Evolutionary conservation across 2,888 invertebrate genomes (phyloP).

Genomic region (Lepidochrysops patricia): DNA sequence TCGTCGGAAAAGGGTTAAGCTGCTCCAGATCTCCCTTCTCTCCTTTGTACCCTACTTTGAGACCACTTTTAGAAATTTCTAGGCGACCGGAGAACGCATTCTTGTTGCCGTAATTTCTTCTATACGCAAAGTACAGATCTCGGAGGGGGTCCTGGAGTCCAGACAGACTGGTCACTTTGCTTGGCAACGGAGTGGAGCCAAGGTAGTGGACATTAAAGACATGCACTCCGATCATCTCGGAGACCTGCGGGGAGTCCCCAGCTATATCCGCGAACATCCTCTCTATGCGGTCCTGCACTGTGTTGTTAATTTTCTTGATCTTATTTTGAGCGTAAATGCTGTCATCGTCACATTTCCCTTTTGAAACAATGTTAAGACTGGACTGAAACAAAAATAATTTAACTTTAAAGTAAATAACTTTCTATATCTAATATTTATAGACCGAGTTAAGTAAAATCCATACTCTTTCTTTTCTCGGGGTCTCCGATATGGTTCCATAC

Average conservation of each 20-base stretch:
- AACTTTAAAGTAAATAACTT: too few relatives aligned
- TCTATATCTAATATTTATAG: too few relatives aligned
- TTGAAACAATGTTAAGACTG: constrained; percentile 46
- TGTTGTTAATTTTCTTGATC: constrained; percentile 70
- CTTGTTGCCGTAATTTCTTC: constrained; percentile 69
- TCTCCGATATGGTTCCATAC: constrained; percentile 37
- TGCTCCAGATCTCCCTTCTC: constrained; percentile 77
- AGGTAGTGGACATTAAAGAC: constrained; percentile 85
- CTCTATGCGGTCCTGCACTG: constrained; percentile 90
- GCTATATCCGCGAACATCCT: constrained; percentile 87
- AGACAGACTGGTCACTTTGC: constrained; percentile 86
- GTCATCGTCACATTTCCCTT: constrained; percentile 58
- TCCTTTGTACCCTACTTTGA: constrained; percentile 81
- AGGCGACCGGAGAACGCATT: constrained; percentile 73
- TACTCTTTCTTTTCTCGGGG: constrained; percentile 51
- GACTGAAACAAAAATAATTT: constrained; percentile 35
- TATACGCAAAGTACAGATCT: constrained; percentile 80
- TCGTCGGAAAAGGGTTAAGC: constrained; percentile 89
- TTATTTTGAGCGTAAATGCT: constrained; percentile 55
- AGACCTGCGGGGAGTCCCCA: constrained; percentile 64
- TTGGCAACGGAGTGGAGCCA: constrained; percentile 84
- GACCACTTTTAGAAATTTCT: constrained; percentile 80
- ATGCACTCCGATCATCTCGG: constrained; percentile 71
- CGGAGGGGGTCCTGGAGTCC: constrained; percentile 87
- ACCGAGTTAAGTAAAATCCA: background rate